Evolutionary conservation across 2,113 vertebrate species (phyloP).

Genomic region (Chinchilla lanigera): DNA sequence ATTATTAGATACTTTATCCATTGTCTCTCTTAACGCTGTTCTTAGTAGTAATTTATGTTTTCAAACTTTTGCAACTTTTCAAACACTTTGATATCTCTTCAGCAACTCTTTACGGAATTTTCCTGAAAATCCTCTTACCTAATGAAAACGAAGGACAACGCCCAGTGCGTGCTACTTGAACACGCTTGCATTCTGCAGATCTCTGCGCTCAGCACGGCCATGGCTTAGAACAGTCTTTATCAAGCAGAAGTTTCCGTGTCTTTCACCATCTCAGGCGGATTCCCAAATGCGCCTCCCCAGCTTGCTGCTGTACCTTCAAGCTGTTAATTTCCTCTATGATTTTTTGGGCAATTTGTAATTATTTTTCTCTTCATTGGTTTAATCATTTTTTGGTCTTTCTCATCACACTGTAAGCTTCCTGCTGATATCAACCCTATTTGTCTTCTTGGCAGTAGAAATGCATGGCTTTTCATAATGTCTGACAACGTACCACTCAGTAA

Average conservation of each 20-base stretch:
- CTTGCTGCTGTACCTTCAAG: neutral
- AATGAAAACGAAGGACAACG: neutral
- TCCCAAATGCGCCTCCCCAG: neutral
- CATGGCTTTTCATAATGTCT: neutral
- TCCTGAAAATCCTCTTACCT: neutral
- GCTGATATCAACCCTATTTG: neutral
- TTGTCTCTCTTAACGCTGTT: neutral
- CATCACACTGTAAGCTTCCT: neutral
- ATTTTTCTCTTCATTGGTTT: neutral
- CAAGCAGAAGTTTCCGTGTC: neutral
- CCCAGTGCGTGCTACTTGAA: neutral
- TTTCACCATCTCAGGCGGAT: neutral
- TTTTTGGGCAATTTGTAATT: neutral
- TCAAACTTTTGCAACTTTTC: neutral
- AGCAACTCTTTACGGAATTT: neutral
- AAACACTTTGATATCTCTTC: neutral
- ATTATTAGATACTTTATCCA: conserved; percentile 5
- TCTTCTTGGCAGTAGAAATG: neutral
- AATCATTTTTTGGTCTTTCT: neutral
- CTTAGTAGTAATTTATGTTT: neutral
- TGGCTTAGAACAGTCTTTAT: neutral
- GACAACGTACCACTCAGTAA: neutral
- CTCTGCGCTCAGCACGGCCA: neutral
- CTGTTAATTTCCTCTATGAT: neutral
- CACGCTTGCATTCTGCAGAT: neutral